Percentiles rank a stretch among this genome's conserved stretches.
Evolutionary conservation across 2,888 invertebrate species (phyloP).

Genomic region (Phania funesta): DNA sequence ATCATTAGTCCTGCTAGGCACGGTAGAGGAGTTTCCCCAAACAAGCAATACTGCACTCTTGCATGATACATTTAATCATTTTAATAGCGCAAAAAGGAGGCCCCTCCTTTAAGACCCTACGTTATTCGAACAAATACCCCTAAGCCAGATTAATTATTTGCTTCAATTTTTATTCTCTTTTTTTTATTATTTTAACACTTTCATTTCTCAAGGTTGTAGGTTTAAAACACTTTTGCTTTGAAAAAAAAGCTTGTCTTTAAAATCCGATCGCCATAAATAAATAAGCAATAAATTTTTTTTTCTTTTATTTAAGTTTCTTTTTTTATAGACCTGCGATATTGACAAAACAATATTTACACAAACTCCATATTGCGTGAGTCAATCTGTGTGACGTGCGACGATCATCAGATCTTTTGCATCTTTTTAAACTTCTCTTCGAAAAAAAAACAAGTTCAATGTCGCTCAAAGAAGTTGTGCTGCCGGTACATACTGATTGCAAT

Average conservation of each 20-base stretch:
- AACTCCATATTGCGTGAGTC: background rate
- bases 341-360: slow-evolving; percentile 9
- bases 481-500: background rate
- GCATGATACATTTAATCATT: too few species aligned
- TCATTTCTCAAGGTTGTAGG: background rate
- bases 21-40: too few species aligned
- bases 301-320: background rate
- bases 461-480: background rate
- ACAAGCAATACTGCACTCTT: too few species aligned
- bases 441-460: slow-evolving; percentile 46
- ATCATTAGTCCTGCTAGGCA: too few species aligned
- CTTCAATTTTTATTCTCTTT: background rate
- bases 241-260: background rate
- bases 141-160: background rate
- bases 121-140: too few species aligned
- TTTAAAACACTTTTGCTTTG: background rate
- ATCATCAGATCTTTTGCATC: background rate
- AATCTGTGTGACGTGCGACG: background rate
- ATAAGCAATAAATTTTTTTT: background rate
- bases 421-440: background rate
- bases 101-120: too few species aligned
- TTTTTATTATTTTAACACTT: background rate
- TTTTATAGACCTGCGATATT: background rate
- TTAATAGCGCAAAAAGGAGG: too few species aligned
- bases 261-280: slow-evolving; percentile 21